Conservation (phyloP, 2,113 vertebrate species). For the Protobothrops mucrosquamatus region DNA sequence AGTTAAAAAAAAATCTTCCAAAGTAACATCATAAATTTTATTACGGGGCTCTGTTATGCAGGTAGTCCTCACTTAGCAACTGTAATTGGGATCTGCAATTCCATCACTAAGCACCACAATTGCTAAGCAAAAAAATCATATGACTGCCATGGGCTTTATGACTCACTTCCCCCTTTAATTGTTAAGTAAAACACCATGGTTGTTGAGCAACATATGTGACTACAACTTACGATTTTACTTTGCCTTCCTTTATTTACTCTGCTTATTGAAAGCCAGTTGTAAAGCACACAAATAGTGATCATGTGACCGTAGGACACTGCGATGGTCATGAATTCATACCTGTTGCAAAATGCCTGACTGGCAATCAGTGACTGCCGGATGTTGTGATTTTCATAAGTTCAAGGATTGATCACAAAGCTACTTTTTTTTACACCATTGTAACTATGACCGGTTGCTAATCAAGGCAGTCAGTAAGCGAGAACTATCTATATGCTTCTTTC, state of each 20-base stretch:
- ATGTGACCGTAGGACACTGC: not conserved
- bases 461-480: not conserved
- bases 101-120: not conserved
- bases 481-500: not conserved
- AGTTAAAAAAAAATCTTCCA: constrained; percentile 41
- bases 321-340: not conserved
- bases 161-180: constrained; percentile 47
- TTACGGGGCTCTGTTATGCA: constrained; percentile 35
- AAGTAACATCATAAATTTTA: constrained; percentile 47
- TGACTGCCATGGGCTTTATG: not conserved
- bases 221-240: not conserved
- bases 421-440: not conserved
- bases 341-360: not conserved
- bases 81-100: not conserved
- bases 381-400: not conserved
- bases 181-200: constrained; percentile 8
- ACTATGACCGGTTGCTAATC: not conserved
- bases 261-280: not conserved
- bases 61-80: not conserved
- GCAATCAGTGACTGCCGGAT: not conserved
- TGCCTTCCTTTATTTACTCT: not conserved
- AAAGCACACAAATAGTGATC: not conserved
- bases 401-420: not conserved
- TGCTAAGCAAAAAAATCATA: not conserved
- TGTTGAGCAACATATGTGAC: not conserved